Base-by-base conservation (phyloP, 2,113 vertebrate genomes). In the Isurus oxyrinchus region DNA sequence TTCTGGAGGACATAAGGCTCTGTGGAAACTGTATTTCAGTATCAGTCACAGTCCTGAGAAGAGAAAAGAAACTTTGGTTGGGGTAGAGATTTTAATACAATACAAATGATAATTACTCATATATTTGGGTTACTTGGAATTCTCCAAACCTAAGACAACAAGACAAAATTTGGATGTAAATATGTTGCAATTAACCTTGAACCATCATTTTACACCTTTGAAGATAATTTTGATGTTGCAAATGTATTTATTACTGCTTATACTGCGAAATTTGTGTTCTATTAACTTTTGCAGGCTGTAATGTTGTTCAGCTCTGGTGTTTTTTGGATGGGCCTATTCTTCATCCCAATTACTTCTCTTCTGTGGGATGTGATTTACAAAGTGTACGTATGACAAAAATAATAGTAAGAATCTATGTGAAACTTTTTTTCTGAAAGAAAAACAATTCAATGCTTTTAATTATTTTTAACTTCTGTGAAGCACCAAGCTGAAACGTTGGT, bases 221-320 rank as follows among this genome's bases (percentile, higher is more conserved):
- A 23, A 40, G 63, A 35, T 91, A 91, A 91, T 59, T n/a, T 91
- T 59, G 53, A n/a, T 91, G 4, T 66, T 95, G n/a, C 3, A 95
- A 67, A 95, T 95, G 8, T 72, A 72, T 95, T 95, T 72, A 14
- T 0, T 40, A 59, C 57, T 67, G 91, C 40, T 94, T 66, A 66
- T 27, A 67, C n/a, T 94, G 35, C 13, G 2, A 95, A 95, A 95
- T 35, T 35, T 69, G 4, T 95, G 67, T 95, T 76, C 69, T 31
- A 55, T 95, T 53, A 27, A 95, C 49, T 55, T 95, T 97, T 97
- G 81, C 97, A 99, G 99, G 99, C 98, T 63, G 98, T 97, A 96
- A 99, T 99, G 99, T 98, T 99, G 98, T 99, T 99, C 97, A 98
- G 97, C 84, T 99, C 99, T 0, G 99, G 99, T 66, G 98, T 99